Evolutionary conservation across 2,888 invertebrate species (phyloP).

Genomic region (Ormyrus pomaceus): DNA sequence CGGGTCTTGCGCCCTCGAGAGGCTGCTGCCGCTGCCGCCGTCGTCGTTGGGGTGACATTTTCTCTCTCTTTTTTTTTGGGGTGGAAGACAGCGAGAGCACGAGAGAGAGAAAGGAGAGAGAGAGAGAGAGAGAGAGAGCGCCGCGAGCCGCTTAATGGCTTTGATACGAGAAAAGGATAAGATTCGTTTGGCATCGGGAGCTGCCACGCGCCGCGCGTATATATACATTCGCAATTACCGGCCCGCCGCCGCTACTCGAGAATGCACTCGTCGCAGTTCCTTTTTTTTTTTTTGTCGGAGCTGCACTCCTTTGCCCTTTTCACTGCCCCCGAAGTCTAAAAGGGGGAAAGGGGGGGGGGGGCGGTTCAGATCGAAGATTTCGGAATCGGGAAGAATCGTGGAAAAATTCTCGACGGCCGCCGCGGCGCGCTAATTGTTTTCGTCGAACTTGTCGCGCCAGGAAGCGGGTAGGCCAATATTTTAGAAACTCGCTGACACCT

Average conservation of each 20-base stretch:
- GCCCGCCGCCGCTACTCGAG: constrained; percentile 55
- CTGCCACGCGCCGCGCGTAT: constrained; percentile 42
- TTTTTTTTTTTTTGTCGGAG: constrained; percentile 4
- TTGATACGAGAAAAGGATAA: constrained; percentile 70
- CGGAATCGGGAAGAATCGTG: too few relatives aligned
- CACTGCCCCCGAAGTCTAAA: too few relatives aligned
- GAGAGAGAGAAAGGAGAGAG: constrained; percentile 46
- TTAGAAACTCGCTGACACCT: neutral
- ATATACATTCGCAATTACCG: constrained; percentile 67
- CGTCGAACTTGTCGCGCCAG: neutral
- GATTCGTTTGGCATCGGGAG: constrained; percentile 67
- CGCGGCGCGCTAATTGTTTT: constrained; percentile 5
- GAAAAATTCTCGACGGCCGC: too few relatives aligned
- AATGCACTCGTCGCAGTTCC: constrained; percentile 54
- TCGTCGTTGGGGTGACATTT: constrained; percentile 65
- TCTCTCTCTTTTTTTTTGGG: constrained; percentile 59
- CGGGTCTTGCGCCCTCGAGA: constrained; percentile 57
- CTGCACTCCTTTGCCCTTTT: too few relatives aligned
- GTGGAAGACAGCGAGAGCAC: constrained; percentile 52
- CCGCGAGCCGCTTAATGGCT: constrained; percentile 69
- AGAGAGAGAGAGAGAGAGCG: constrained; percentile 50
- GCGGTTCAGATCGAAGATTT: too few relatives aligned
- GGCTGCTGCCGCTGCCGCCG: neutral
- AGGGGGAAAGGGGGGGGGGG: too few relatives aligned
- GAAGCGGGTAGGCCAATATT: neutral